These are phyloP conservation scores for Psilanteris sp. DNA, from an alignment of 1,140 invertebrate species.

Conservation along the genomic window DNA sequence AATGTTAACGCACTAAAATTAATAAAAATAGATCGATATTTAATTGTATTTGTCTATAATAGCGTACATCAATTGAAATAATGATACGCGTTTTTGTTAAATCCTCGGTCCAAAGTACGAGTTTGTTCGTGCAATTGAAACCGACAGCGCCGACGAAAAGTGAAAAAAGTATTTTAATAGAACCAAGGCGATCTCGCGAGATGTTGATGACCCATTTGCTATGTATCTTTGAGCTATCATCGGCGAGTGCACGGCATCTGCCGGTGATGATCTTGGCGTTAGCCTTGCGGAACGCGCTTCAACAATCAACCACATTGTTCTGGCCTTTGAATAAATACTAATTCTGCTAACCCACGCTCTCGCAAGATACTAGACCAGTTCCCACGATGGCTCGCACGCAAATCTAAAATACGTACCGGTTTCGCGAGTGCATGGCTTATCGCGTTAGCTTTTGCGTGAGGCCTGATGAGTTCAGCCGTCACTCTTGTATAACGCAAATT, in stretches of 20 bases:
- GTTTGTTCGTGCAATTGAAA: slow-evolving; percentile 27
- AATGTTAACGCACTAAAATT: too few species aligned
- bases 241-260: slow-evolving; percentile 62
- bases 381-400: slow-evolving; percentile 73
- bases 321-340: slow-evolving; percentile 71
- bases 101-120: too few species aligned
- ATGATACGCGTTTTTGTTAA: too few species aligned
- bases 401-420: slow-evolving; percentile 72
- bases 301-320: slow-evolving; percentile 73
- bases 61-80: too few species aligned
- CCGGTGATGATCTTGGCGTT: slow-evolving; percentile 70
- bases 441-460: slow-evolving; percentile 54
- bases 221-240: slow-evolving; percentile 57
- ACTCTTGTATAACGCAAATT: slow-evolving; percentile 51
- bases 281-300: slow-evolving; percentile 71
- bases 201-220: slow-evolving; percentile 53
- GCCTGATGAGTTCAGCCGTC: slow-evolving; percentile 49
- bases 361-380: slow-evolving; percentile 74
- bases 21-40: too few species aligned
- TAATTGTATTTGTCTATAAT: too few species aligned
- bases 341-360: slow-evolving; percentile 71
- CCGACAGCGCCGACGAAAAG: slow-evolving; percentile 26
- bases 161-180: slow-evolving; percentile 42
- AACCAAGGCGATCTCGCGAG: slow-evolving; percentile 37
- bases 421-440: slow-evolving; percentile 59